These are phyloP conservation scores for Aptenodytes patagonicus DNA, from an alignment of 2,113 vertebrate genomes.

Conservation along the genomic window DNA sequence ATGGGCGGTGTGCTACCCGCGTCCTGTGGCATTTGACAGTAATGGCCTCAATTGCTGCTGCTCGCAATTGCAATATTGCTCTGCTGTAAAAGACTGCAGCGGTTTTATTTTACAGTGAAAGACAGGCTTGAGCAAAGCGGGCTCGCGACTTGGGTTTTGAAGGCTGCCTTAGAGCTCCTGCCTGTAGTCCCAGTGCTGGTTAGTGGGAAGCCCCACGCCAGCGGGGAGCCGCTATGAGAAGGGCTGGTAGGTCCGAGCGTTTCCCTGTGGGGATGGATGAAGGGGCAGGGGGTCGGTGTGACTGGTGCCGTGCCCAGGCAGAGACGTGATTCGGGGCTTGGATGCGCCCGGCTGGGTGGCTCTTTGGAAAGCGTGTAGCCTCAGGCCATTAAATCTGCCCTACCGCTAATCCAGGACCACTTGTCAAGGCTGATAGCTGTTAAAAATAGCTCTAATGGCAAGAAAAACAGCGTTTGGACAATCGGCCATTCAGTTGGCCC, in stretches of 20 bases:
- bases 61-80: slow-evolving; percentile 19
- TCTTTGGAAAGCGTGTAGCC: background rate
- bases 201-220: accelerated
- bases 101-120: slow-evolving; percentile 19
- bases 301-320: background rate
- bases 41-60: slow-evolving; percentile 33
- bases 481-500: background rate
- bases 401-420: background rate
- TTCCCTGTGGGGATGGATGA: background rate
- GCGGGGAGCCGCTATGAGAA: background rate
- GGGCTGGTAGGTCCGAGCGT: accelerated
- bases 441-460: slow-evolving; percentile 42
- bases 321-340: background rate
- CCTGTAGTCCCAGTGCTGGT: background rate
- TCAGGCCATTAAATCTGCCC: slow-evolving; percentile 16
- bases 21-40: background rate
- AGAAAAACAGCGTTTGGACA: background rate
- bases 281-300: background rate
- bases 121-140: background rate
- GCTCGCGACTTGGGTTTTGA: background rate
- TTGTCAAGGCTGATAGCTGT: background rate
- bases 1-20: slow-evolving; percentile 33
- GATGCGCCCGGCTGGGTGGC: background rate
- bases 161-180: background rate
- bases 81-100: background rate